Conservation (phyloP, 37 sponge, comb jelly and placozoan genomes). For the Dysidea cf. avara region DNA sequence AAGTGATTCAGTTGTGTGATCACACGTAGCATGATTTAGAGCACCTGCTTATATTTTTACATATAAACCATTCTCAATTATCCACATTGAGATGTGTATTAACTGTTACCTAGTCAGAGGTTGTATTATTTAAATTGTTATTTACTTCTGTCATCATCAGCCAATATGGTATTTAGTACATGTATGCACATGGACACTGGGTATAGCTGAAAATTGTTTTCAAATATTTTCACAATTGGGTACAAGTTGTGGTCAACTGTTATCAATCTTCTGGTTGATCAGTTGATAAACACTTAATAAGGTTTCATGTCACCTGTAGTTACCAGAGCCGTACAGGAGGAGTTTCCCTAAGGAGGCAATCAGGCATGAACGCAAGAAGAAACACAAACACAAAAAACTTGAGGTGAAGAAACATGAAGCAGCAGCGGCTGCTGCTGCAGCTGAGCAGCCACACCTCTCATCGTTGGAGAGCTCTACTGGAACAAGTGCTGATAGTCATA, state of each 20-base stretch:
- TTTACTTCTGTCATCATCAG: no score
- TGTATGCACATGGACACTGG: no score
- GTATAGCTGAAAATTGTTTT: no score
- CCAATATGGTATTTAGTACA: no score
- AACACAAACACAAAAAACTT: conserved; percentile 67
- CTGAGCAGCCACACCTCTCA: background rate
- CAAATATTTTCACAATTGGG: no score
- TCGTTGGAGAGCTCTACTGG: background rate
- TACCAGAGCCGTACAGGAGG: conserved; percentile 69
- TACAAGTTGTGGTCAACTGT: no score
- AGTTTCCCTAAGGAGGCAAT: conserved; percentile 12
- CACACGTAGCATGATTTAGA: background rate
- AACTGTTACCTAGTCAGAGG: background rate
- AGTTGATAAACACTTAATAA: no score
- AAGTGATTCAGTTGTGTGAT: background rate
- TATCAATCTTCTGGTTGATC: no score
- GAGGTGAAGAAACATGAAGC: conserved; percentile 32
- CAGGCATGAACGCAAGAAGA: conserved; percentile 55
- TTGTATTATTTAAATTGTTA: background rate
- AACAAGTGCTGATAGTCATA: no score
- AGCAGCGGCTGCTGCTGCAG: background rate
- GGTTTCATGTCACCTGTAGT: conserved; percentile 41
- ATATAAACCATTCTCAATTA: background rate
- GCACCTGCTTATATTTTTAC: background rate
- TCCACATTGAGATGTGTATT: background rate